Percentiles rank a stretch among this genome's conserved stretches.
phyloP scores from a whole-genome alignment of 2,797 vertebrate species.

The Arrhamphus sclerolepis region DNA sequence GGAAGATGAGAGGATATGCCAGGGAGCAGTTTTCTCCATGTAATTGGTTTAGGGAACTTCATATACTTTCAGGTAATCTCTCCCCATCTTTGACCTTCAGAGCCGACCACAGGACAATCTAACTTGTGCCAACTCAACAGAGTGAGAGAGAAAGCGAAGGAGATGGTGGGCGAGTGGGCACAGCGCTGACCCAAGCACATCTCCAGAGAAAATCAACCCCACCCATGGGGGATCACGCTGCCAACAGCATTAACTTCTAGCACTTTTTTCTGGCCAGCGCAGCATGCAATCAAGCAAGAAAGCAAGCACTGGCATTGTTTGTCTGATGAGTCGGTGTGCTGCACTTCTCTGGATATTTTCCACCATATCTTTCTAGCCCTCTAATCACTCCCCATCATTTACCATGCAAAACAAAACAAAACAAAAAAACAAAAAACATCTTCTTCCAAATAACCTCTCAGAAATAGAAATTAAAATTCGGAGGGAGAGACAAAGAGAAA shows the following conservation, averaged over 20 bases:
- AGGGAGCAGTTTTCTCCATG: constrained; percentile 26
- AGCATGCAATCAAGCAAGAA: constrained; percentile 66
- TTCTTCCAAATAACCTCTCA: too few species aligned
- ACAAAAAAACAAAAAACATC: too few species aligned
- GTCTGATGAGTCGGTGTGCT: constrained; percentile 50
- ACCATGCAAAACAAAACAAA: too few species aligned
- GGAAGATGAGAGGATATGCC: constrained; percentile 15
- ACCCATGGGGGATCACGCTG: constrained; percentile 54
- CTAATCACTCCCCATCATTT: background rate
- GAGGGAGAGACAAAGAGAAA: too few species aligned
- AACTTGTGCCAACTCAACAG: constrained; percentile 56
- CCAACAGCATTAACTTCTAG: constrained; percentile 74
- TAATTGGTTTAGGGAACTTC: constrained; percentile 22
- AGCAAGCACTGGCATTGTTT: constrained; percentile 58
- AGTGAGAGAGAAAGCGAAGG: constrained; percentile 32
- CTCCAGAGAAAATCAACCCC: constrained; percentile 66
- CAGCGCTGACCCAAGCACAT: constrained; percentile 76
- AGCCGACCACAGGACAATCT: constrained; percentile 57
- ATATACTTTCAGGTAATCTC: constrained; percentile 55
- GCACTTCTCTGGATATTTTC: constrained; percentile 24
- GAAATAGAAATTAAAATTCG: too few species aligned
- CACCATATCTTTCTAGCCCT: background rate
- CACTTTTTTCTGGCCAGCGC: constrained; percentile 52
- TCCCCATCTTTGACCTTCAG: constrained; percentile 71
- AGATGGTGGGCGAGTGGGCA: constrained; percentile 39